Evolutionary conservation across 2,113 vertebrate species (phyloP), one percentile per base, ranked within the genome.

Genomic region (Sturnus vulgaris): DNA sequence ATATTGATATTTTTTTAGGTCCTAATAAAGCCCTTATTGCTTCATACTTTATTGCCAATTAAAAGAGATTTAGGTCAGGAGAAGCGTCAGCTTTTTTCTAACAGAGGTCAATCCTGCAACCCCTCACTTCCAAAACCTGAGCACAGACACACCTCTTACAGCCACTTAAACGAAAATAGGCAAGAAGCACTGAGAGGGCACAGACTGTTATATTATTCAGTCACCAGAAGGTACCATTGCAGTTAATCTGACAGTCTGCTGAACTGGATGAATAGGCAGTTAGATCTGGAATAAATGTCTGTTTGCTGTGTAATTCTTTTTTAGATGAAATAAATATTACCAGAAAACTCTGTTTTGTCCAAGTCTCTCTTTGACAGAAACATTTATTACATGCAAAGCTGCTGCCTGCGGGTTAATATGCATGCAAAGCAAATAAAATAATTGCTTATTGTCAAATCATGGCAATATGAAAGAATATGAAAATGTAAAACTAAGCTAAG

Each of bases 171-270:
- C 2, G 65, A 68, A 77, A 81, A 24, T 2, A 27, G 15, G 11
- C 3, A 85, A 84, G 55, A 65, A 78, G 9, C n/a, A n/a, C 46
- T 25, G 21, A 35, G 61, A 77, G 11, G 12, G 5, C 9, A 73
- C 25, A 86, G 12, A 13, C 17, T 77, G 20, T 30, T 73, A 7
- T 25, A 55, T 86, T 83, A 86, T 70, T 83, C 80, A 65, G 49
- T 68, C 77, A 94, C 52, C 80, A 96, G 92, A 93, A 94, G 65
- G 60, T 55, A 92, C 28, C 17, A 75, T 87, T 86, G n/a, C 52
- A 71, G 49, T 46, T 86, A 94, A 84, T 92, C 69, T 88, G 83
- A 71, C 77, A 92, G 72, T 63, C 80, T 91, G 47, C 59, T 86
- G 80, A 90, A 76, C 73, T 91, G 24, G 64, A 60, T 79, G 72